Conservation (phyloP, 2,113 vertebrate genomes). For the pig (Sus scrofa) region DNA sequence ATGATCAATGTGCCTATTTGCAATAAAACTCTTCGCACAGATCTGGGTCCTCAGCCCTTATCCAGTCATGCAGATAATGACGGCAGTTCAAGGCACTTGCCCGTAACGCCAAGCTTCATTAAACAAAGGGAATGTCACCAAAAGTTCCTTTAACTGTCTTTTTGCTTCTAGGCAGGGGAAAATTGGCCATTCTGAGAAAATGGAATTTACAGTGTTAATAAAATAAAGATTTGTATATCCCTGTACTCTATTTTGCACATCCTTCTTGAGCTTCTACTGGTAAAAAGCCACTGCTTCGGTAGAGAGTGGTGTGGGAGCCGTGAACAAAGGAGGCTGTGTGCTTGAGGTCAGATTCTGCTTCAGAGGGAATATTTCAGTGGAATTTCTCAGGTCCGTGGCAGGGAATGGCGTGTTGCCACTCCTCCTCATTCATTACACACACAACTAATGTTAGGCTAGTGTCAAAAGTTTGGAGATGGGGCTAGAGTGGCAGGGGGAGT, state of each 20-base stretch:
- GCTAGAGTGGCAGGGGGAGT: neutral
- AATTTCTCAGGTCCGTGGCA: constrained; percentile 18
- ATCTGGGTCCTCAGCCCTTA: constrained; percentile 88
- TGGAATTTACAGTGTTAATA: constrained; percentile 83
- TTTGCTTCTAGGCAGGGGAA: constrained; percentile 64
- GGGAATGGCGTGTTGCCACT: neutral
- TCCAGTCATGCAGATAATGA: constrained; percentile 93
- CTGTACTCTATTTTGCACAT: neutral
- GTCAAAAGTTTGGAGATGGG: neutral
- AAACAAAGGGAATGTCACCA: constrained; percentile 90
- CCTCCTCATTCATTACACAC: constrained; percentile 43
- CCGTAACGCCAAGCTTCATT: constrained; percentile 91
- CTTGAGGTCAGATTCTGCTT: constrained; percentile 58
- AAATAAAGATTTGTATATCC: constrained; percentile 63
- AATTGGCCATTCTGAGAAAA: constrained; percentile 83
- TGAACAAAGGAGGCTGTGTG: constrained; percentile 45
- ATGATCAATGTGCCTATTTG: constrained; percentile 92
- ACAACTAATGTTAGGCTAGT: neutral
- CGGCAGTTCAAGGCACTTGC: constrained; percentile 89
- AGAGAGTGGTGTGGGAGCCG: neutral
- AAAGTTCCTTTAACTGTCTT: constrained; percentile 88
- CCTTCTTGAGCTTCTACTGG: neutral
- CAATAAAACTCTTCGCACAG: constrained; percentile 86
- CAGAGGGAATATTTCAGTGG: constrained; percentile 40
- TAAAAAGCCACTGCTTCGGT: neutral